These are phyloP conservation scores for Panagrolaimus sp. DNA, from an alignment of 1,140 invertebrate species.

Conservation along the genomic window DNA sequence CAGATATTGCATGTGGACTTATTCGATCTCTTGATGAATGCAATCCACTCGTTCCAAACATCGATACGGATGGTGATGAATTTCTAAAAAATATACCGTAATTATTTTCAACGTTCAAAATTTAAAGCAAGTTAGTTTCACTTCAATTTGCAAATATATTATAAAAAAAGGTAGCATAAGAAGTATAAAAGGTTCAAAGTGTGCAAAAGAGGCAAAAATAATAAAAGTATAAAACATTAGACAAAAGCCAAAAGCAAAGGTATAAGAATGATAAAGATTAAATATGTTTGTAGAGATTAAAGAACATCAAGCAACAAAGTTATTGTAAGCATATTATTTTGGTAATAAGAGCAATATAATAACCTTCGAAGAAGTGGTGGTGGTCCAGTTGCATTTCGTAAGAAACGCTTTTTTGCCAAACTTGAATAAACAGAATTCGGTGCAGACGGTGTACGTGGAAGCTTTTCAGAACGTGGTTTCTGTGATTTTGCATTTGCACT, in stretches of 20 bases:
- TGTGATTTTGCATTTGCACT: too few relatives aligned
- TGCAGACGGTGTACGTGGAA: not conserved
- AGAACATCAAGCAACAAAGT: not conserved
- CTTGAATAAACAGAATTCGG: not conserved
- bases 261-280: too few relatives aligned
- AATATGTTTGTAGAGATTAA: too few relatives aligned
- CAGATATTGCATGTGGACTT: conserved; percentile 55
- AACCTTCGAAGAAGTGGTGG: conserved; percentile 10
- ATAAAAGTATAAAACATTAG: too few relatives aligned
- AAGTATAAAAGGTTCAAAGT: too few relatives aligned
- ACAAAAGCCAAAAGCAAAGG: too few relatives aligned
- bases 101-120: too few relatives aligned
- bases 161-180: too few relatives aligned
- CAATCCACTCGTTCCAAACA: conserved; percentile 39
- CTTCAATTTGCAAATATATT: too few relatives aligned
- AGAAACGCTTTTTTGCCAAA: not conserved
- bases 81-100: conserved; percentile 56
- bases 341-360: not conserved
- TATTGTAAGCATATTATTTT: too few relatives aligned
- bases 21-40: conserved; percentile 42
- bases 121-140: too few relatives aligned
- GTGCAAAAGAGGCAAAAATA: too few relatives aligned
- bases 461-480: not conserved
- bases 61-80: conserved; percentile 56
- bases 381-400: not conserved